A percentile compares a stretch with the other conserved stretches of the same genome.
Evolutionary conservation across 2,113 vertebrate species (phyloP).

Genomic region (Brachyhypopomus occidentalis): DNA sequence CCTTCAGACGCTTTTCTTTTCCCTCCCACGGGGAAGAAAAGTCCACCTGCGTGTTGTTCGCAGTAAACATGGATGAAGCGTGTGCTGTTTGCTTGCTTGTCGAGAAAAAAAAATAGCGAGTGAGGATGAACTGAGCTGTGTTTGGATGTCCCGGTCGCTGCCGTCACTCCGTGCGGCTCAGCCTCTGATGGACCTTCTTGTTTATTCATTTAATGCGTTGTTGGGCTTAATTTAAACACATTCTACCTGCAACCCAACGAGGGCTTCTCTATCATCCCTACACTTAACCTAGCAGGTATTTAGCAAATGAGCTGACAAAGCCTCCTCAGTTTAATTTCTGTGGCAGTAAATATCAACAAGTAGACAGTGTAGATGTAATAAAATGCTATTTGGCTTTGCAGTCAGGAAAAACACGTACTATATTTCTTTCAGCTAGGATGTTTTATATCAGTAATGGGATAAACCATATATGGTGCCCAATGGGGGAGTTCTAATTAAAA

Average conservation of each 20-base stretch:
- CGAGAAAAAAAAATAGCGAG: not conserved
- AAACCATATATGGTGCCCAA: too few relatives aligned
- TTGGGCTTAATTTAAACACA: slow-evolving; percentile 15
- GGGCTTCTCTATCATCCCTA: too few relatives aligned
- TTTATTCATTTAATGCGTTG: not conserved
- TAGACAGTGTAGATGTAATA: too few relatives aligned
- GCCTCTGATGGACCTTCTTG: not conserved
- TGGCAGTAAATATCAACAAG: too few relatives aligned
- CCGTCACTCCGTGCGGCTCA: not conserved
- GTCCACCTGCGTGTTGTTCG: not conserved
- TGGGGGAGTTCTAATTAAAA: not conserved
- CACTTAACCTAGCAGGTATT: too few relatives aligned
- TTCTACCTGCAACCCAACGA: not conserved
- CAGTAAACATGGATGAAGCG: slow-evolving; percentile 4
- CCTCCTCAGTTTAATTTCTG: too few relatives aligned
- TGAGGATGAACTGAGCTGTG: not conserved
- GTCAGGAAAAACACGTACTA: too few relatives aligned
- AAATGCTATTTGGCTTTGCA: too few relatives aligned
- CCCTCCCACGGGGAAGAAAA: not conserved
- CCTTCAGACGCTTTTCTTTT: not conserved
- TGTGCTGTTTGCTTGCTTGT: not conserved
- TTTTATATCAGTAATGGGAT: too few relatives aligned
- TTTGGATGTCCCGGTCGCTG: not conserved
- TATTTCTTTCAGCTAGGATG: too few relatives aligned
- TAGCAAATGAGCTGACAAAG: too few relatives aligned